These are phyloP conservation scores for Rattus norvegicus DNA, from an alignment of 2,113 vertebrate species.

Conservation along the genomic window GRCr8 NC_086035.1:35885001-35885500, in stretches of 20 bases:
- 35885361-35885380: background rate
- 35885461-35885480: background rate
- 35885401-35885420: background rate
- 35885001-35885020: background rate
- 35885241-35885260: background rate
- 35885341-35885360: background rate
- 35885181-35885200: too few species aligned
- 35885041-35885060: background rate
- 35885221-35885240: background rate
- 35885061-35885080: background rate
- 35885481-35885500: background rate
- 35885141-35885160: background rate
- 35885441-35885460: background rate
- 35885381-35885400: background rate
- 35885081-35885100: background rate
- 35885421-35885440: background rate
- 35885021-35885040: background rate
- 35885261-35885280: background rate
- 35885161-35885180: background rate
- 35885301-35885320: background rate
- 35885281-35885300: background rate
- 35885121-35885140: background rate
- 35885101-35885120: background rate
- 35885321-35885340: background rate
- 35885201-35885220: too few species aligned